Percentiles rank a stretch among this genome's conserved stretches.
Evolutionary conservation across 1,140 invertebrate species (phyloP).

Genomic region (Coelopa frigida): DNA sequence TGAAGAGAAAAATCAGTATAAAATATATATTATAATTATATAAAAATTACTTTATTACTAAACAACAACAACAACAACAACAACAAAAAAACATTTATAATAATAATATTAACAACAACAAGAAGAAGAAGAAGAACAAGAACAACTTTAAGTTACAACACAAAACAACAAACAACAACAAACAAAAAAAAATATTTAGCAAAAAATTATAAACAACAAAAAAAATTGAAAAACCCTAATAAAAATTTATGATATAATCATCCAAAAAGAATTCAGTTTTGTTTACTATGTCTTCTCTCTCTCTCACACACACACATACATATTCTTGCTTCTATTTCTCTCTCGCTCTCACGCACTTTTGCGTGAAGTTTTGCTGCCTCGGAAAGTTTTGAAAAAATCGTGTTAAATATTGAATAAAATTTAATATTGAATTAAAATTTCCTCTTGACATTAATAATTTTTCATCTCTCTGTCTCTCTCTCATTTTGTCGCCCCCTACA

Average conservation of each 20-base stretch:
- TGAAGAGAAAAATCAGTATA: no score
- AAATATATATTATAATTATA: conserved; percentile 13
- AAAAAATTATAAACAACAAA: conserved; percentile 24
- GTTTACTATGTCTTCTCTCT: no score
- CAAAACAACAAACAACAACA: conserved; percentile 4
- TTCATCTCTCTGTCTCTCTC: conserved; percentile 1
- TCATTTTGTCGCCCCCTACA: conserved; percentile 15
- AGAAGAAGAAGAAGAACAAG: background rate
- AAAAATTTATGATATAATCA: conserved; percentile 46
- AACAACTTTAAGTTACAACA: background rate
- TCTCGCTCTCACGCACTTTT: no score
- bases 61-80: conserved; percentile 3
- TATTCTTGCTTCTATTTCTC: no score
- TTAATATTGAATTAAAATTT: no score
- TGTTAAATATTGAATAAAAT: no score
- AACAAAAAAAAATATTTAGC: conserved; percentile 16
- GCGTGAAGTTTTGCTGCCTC: no score
- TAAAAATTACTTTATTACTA: conserved; percentile 5
- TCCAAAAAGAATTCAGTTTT: conserved; percentile 36
- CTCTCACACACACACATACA: no score
- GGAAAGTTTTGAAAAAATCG: no score
- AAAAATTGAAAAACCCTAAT: conserved; percentile 35
- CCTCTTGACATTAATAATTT: background rate
- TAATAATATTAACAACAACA: conserved; percentile 2
- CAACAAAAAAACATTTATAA: background rate